Conservation (phyloP, 2,888 invertebrate species). For the Eupithecia centaureata region DNA sequence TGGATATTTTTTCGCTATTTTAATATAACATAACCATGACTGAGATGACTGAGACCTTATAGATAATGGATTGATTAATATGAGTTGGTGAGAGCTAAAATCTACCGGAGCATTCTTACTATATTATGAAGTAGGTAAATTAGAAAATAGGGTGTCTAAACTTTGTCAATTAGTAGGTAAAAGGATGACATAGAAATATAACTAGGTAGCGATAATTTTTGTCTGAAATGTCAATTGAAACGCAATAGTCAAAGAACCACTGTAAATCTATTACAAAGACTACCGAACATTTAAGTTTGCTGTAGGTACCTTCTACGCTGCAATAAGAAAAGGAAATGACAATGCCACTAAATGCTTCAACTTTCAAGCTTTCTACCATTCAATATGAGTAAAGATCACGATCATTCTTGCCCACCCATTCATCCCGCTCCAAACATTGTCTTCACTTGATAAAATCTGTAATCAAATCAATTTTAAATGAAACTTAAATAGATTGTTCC, state of each 20-base stretch:
- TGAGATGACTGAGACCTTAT: no score
- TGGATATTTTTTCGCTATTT: no score
- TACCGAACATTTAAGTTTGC: background rate
- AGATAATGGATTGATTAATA: no score
- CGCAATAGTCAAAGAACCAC: background rate
- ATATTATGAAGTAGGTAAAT: no score
- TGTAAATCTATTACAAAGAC: background rate
- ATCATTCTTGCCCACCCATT: constrained; percentile 15
- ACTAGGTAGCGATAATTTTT: no score
- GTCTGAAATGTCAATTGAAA: no score
- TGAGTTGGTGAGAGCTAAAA: no score
- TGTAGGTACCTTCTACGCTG: background rate
- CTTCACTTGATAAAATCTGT: constrained; percentile 41
- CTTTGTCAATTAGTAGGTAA: no score
- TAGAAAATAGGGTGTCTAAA: no score
- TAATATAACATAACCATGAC: no score
- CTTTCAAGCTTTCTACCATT: constrained; percentile 15
- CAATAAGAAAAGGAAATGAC: background rate
- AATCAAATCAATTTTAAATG: constrained; percentile 49
- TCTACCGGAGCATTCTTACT: no score
- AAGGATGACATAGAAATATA: no score
- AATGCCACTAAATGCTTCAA: background rate
- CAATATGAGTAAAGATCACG: constrained; percentile 7
- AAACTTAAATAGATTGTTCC: constrained; percentile 47
- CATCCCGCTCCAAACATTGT: constrained; percentile 27